Evolutionary conservation across 2,888 invertebrate species (phyloP).

Genomic region (Amphipoea oculea): DNA sequence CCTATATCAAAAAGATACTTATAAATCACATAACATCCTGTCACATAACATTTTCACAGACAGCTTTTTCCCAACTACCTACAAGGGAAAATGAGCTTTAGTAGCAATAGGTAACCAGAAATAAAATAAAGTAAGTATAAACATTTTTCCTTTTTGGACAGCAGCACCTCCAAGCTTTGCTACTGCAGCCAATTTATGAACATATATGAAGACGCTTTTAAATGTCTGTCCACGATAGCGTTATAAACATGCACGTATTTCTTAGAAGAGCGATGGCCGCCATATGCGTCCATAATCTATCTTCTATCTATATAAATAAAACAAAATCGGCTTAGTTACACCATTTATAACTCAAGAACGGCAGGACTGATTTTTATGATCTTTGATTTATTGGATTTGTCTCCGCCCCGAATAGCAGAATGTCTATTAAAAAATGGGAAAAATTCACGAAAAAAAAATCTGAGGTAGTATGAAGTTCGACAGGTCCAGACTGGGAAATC

Average conservation of each 20-base stretch:
- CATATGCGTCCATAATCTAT: no score
- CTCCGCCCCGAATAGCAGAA: no score
- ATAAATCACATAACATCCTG: conserved; percentile 58
- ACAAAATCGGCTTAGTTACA: no score
- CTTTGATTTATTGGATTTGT: no score
- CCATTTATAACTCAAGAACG: no score
- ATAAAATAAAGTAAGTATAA: no score
- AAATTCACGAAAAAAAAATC: no score
- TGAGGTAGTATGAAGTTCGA: no score
- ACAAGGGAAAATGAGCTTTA: background rate
- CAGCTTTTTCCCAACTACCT: background rate
- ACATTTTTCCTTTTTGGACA: background rate
- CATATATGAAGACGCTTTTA: background rate
- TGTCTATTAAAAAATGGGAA: no score
- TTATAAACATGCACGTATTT: background rate
- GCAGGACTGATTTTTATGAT: no score
- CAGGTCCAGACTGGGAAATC: no score
- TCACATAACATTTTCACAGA: conserved; percentile 28
- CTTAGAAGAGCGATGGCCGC: background rate
- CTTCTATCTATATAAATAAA: no score
- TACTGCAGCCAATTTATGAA: background rate
- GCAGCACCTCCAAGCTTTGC: background rate
- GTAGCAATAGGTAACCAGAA: background rate
- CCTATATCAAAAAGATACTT: conserved; percentile 52
- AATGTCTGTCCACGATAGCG: background rate